Evolutionary conservation across 2,797 vertebrate species (phyloP).

Genomic region (Oreochromis grahami): DNA sequence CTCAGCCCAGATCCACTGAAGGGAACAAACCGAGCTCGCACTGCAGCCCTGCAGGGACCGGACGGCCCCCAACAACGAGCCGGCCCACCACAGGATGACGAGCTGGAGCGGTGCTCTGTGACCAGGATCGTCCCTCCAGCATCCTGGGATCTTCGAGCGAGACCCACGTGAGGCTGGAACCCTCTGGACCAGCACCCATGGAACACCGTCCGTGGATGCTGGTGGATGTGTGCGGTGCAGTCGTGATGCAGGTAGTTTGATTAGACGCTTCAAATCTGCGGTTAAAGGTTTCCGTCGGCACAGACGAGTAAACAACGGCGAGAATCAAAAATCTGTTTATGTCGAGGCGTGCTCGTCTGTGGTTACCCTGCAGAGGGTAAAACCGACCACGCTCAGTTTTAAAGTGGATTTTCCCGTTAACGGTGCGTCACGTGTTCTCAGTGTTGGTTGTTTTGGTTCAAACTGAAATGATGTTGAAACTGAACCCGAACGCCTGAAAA

Average conservation of each 20-base stretch:
- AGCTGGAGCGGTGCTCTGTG: not conserved
- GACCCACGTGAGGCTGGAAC: not conserved
- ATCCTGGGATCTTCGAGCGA: not conserved
- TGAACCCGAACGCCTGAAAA: slow-evolving; percentile 28
- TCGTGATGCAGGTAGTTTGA: not conserved
- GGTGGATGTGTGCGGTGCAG: not conserved
- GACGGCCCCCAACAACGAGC: no score
- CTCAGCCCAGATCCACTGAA: not conserved
- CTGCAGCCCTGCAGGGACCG: not conserved
- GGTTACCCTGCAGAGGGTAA: rapidly evolving
- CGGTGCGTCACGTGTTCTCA: not conserved
- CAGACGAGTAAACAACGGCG: not conserved
- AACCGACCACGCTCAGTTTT: not conserved
- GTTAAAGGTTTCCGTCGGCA: rapidly evolving
- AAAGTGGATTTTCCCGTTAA: slow-evolving; percentile 11
- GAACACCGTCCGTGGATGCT: rapidly evolving
- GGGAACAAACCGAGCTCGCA: not conserved
- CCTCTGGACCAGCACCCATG: not conserved
- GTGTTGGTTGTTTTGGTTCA: not conserved
- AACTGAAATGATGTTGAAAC: slow-evolving; percentile 17
- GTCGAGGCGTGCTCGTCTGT: not conserved
- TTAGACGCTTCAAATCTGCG: not conserved
- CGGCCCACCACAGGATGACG: rapidly evolving
- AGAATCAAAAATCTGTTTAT: not conserved
- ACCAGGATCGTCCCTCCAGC: not conserved